These are phyloP conservation scores for Geococcyx californianus DNA, from an alignment of 2,113 vertebrate genomes.

Conservation along the genomic window DNA sequence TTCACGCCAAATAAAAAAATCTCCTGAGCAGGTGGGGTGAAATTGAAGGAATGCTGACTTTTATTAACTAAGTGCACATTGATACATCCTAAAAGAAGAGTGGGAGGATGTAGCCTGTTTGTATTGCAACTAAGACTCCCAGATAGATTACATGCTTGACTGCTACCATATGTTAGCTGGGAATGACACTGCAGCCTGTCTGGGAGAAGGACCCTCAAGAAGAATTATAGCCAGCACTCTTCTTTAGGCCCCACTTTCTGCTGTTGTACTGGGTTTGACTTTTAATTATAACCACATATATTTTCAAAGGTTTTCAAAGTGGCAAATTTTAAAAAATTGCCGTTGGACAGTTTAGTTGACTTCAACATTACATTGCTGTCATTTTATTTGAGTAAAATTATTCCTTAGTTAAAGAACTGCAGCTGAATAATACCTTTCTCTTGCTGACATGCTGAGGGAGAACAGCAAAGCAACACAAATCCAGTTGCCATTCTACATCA, in stretches of 20 bases:
- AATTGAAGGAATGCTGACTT: constrained; percentile 53
- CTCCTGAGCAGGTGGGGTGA: constrained; percentile 7
- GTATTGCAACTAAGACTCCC: constrained; percentile 65
- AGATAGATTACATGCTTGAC: constrained; percentile 75
- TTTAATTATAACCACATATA: neutral
- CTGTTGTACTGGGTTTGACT: neutral
- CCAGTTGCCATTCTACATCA: neutral
- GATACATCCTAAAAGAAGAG: constrained; percentile 7
- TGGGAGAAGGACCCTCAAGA: neutral
- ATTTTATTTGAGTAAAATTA: neutral
- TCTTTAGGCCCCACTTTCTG: neutral
- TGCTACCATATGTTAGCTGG: constrained; percentile 71
- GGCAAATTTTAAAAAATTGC: neutral
- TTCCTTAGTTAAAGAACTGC: neutral
- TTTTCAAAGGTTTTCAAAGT: neutral
- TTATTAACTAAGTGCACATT: constrained; percentile 38
- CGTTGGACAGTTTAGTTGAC: neutral
- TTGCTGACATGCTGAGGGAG: neutral
- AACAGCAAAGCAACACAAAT: neutral
- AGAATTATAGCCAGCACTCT: neutral
- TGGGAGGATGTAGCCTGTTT: constrained; percentile 15
- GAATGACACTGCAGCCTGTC: constrained; percentile 25
- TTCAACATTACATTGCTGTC: neutral
- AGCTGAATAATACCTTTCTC: neutral
- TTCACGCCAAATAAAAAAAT: constrained; percentile 11